Evolutionary conservation across 2,113 vertebrate species (phyloP), one percentile per base, ranked within the genome.

Genomic region (Catharus bicknelli): DNA sequence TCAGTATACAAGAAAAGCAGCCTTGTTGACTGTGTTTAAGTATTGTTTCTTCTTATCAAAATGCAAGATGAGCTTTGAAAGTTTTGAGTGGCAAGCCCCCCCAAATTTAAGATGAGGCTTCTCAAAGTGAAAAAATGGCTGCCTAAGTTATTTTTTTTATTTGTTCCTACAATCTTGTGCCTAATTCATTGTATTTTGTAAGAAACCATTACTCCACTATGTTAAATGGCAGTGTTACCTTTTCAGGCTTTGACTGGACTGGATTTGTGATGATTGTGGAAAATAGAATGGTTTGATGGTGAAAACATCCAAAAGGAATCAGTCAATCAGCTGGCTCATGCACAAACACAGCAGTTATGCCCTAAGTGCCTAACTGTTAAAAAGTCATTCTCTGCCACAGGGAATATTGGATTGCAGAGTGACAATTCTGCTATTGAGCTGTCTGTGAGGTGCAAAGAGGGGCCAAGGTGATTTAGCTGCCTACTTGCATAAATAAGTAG

Each of bases 121-220:
- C 42, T 17, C 23, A 43, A 86, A 74, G 23, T 18, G 10, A 69
- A 58, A 67, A 92, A 88, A 81, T 20, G 19, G 4, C 12, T 57
- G 38, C n/a, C 18, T 79, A 36, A 27, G 26, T 25, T 21, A 0
- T 8, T 54, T 45, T 2, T 1, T 4, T 51, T 32, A 27, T n/a
- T 79, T 76, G 17, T 74, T 57, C 15, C 23, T 67, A 75, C 40
- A 68, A 55, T 36, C 19, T 57, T 64, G 21, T 14, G 32, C 34
- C 16, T 67, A 57, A 83, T n/a, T 63, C 4, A 29, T 1, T 11
- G 29, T 9, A 10, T 75, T 76, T 69, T 83, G 12, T 51, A 69
- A 68, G 42, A 91, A 90, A 67, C 8, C 8, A 9, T 43, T 40
- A 40, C 5, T 59, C 27, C 16, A 5, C 22, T 29, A 3, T 26